Percentiles rank a stretch among this genome's conserved stretches.
These are phyloP conservation scores for Mobula birostris DNA, from an alignment of 2,113 vertebrate genomes.

Conservation along the genomic window DNA sequence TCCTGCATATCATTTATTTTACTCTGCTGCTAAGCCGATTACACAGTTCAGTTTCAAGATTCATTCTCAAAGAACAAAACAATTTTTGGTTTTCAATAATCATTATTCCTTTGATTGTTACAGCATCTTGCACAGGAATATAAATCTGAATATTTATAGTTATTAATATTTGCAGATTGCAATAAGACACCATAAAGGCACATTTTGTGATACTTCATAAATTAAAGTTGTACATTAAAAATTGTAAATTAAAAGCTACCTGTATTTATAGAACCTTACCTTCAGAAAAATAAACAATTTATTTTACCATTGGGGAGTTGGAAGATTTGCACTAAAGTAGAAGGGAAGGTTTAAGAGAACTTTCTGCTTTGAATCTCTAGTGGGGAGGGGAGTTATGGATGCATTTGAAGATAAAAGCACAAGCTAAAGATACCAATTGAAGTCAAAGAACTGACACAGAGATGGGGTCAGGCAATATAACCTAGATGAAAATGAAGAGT, in stretches of 20 bases:
- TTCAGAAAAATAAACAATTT: not conserved
- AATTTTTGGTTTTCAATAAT: not conserved
- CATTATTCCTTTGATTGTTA: not conserved
- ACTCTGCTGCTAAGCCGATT: not conserved
- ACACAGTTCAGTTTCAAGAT: not conserved
- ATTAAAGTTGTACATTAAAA: too few relatives aligned
- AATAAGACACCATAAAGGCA: not conserved
- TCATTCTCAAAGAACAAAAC: conserved; percentile 4
- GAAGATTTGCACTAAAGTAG: too few relatives aligned
- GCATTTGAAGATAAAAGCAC: not conserved
- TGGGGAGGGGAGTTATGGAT: not conserved
- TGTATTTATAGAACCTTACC: not conserved
- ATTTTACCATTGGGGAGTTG: not conserved
- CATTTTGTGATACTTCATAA: not conserved
- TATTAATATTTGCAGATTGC: not conserved
- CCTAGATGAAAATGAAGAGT: too few relatives aligned
- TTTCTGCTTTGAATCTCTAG: too few relatives aligned
- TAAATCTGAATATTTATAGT: not conserved
- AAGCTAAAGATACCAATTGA: too few relatives aligned
- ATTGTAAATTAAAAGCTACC: not conserved
- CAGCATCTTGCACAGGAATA: not conserved
- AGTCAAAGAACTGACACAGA: too few relatives aligned
- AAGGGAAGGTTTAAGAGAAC: not conserved
- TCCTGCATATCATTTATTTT: not conserved
- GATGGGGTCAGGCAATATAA: not conserved